Evolutionary conservation across 1,140 invertebrate species (phyloP), one percentile per base, ranked within the genome.

Genomic region (Drosophila asahinai): DNA sequence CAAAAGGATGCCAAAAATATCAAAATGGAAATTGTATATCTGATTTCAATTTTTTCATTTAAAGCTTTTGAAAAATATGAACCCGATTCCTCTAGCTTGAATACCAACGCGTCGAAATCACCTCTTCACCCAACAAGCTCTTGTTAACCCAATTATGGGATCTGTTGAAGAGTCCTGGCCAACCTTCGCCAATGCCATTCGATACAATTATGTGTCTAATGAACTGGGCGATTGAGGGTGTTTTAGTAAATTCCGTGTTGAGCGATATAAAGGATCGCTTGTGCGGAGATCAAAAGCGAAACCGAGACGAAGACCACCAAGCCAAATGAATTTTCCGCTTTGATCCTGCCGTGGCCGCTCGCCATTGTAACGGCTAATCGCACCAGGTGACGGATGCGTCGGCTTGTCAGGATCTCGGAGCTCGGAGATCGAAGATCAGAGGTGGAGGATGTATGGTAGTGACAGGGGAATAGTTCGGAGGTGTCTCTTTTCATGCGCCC

Each of bases 281-380:
- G 81, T 75, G 77, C 54, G 49, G 45, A 90, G 65, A 90, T 90
- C 79, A 90, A 90, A 89, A 75, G 75, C 64, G 59, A 65, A 52
- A 83, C 80, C 80, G 71, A 83, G 70, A 75, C 81, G 70, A 92
- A 91, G 91, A 92, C 91, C 91, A 92, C 90, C 91, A 92, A 92
- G 86, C 71, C 77, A 77, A 92, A 92, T 92, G 78, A 80, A 87
- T 92, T 92, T 92, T 87, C 91, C 79, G 79, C 91, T 92, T 92
- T 92, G 91, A 92, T 92, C 76, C 81, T 78, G 83, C 91, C 91
- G 91, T 92, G 68, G 83, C 91, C 78, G 89, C 62, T 52, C 62
- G 43, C 54, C 68, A 82, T 91, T 86, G 80, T 84, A 64, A 58
- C 73, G 43, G 72, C 52, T 91, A 83, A 86, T 89, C 89, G 73